Conservation (phyloP, 2,797 vertebrate species). For the Mycteria americana region DNA sequence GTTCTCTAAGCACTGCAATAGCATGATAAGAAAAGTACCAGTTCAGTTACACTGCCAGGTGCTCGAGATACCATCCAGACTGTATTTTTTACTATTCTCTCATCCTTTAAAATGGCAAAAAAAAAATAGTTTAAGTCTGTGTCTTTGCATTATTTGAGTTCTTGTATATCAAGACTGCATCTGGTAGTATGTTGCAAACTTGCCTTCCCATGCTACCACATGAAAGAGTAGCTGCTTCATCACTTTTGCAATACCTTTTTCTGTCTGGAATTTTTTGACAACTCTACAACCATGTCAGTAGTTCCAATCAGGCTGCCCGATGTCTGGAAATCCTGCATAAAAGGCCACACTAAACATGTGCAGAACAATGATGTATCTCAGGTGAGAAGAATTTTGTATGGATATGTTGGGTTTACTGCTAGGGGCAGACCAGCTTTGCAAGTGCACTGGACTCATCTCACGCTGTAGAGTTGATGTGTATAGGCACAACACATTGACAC, state of each 20-base stretch:
- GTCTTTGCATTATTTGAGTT: background rate
- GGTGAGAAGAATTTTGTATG: background rate
- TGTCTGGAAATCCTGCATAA: background rate
- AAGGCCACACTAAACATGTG: background rate
- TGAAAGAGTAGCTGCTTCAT: background rate
- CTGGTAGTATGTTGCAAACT: background rate
- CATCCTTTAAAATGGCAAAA: background rate
- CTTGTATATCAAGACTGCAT: background rate
- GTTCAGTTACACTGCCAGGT: background rate
- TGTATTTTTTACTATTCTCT: background rate
- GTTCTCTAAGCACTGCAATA: background rate
- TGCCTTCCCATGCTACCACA: background rate
- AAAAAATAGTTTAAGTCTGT: background rate
- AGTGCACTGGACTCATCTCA: background rate
- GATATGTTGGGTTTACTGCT: background rate
- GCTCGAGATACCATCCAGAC: background rate
- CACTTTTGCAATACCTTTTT: background rate
- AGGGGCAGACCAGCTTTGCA: background rate
- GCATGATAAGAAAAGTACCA: background rate
- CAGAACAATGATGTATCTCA: background rate
- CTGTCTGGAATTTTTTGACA: background rate
- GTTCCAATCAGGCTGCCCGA: fast-evolving
- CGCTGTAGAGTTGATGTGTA: background rate
- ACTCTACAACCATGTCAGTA: background rate
- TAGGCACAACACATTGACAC: background rate